Evolutionary conservation across 2,797 vertebrate genomes (phyloP).

Genomic region (Phoxinus dragarum): DNA sequence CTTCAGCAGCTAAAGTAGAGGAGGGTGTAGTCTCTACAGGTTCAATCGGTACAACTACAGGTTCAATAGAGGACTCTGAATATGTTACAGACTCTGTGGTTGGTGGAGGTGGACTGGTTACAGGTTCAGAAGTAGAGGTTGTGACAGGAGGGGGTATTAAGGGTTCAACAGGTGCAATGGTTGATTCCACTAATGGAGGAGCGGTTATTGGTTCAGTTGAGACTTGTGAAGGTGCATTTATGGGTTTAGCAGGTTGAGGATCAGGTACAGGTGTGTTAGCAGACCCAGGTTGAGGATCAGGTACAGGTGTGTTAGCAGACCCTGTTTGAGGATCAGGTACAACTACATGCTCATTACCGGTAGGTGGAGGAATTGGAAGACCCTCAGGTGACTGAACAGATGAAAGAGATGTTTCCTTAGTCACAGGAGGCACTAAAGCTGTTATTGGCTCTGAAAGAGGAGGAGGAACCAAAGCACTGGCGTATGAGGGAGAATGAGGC

Average conservation of each 20-base stretch:
- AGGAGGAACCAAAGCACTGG: slow-evolving; percentile 43
- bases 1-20: not conserved
- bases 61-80: not conserved
- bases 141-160: slow-evolving; percentile 13
- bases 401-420: slow-evolving; percentile 20
- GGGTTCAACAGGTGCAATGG: slow-evolving; percentile 47
- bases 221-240: not conserved
- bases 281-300: slow-evolving; percentile 9
- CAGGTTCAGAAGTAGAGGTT: slow-evolving; percentile 29
- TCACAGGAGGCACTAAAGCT: slow-evolving; percentile 8
- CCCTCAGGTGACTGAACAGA: not conserved
- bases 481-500: slow-evolving; percentile 51
- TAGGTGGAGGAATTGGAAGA: not conserved
- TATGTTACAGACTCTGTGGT: not conserved
- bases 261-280: slow-evolving; percentile 26
- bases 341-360: slow-evolving; percentile 36
- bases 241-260: slow-evolving; percentile 34
- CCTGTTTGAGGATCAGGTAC: slow-evolving; percentile 13
- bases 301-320: slow-evolving; percentile 9
- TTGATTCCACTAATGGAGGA: not conserved
- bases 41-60: not conserved
- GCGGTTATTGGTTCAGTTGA: slow-evolving; percentile 42
- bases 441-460: slow-evolving; percentile 48
- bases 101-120: not conserved
- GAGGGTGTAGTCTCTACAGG: not conserved